Percentiles rank a stretch among this genome's conserved stretches.
Conservation (phyloP, 2,888 invertebrate genomes). For the Metopia argyrocephala region DNA sequence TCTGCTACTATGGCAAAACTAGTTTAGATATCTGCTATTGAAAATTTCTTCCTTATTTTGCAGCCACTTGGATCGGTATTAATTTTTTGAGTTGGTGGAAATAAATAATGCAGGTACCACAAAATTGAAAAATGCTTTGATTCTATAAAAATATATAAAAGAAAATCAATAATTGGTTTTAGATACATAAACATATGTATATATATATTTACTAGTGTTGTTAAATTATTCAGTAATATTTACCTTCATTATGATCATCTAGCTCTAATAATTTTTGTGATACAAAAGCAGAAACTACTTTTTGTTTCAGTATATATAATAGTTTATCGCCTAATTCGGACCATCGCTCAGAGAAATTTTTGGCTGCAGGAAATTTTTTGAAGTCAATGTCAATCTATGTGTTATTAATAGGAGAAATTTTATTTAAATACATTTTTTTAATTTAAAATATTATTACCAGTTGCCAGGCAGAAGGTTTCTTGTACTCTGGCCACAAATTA, state of each 20-base stretch:
- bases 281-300: neutral
- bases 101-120: neutral
- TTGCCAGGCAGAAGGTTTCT: too few relatives aligned
- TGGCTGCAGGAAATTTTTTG: neutral
- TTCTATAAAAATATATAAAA: neutral
- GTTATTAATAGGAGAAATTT: too few relatives aligned
- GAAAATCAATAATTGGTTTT: too few relatives aligned
- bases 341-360: neutral
- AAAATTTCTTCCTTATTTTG: neutral
- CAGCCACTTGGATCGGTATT: neutral
- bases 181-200: too few relatives aligned
- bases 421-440: too few relatives aligned
- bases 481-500: too few relatives aligned
- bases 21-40: neutral
- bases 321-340: neutral
- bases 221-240: too few relatives aligned
- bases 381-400: neutral
- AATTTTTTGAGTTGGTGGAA: slow-evolving; percentile 1
- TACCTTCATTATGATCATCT: neutral
- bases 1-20: neutral
- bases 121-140: neutral
- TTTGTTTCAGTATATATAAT: neutral
- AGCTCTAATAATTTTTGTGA: neutral
- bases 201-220: too few relatives aligned
- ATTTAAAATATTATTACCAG: too few relatives aligned